A percentile compares a stretch with the other conserved stretches of the same genome.
These are phyloP conservation scores for Euleptes europaea DNA, from an alignment of 2,113 vertebrate species.

Conservation along the genomic window DNA sequence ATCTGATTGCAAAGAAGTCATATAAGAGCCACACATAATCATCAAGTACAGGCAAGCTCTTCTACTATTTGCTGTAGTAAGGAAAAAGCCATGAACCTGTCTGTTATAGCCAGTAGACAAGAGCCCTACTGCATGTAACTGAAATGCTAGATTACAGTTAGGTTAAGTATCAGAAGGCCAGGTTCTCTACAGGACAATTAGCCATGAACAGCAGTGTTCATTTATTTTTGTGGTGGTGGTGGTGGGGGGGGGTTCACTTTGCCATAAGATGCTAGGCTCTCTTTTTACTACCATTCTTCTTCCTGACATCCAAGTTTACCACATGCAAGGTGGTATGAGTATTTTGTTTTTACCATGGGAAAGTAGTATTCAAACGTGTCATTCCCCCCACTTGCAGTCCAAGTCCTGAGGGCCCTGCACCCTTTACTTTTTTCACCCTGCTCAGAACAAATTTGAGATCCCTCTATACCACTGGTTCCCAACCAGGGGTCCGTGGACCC, in stretches of 20 bases:
- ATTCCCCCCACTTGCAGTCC: not conserved
- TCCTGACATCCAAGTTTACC: not conserved
- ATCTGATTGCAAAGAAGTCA: not conserved
- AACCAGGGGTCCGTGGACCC: too few species aligned
- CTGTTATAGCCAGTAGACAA: not conserved
- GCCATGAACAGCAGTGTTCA: not conserved
- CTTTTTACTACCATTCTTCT: not conserved
- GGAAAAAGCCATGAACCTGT: not conserved
- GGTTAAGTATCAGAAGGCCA: not conserved
- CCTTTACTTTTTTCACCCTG: not conserved
- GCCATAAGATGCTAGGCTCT: not conserved
- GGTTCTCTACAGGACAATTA: not conserved
- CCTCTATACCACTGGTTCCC: too few species aligned
- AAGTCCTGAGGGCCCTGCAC: not conserved
- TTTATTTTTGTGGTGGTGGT: not conserved
- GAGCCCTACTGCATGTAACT: not conserved
- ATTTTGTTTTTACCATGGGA: not conserved
- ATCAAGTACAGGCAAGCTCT: not conserved
- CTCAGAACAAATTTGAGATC: not conserved
- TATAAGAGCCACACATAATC: not conserved
- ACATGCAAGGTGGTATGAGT: not conserved
- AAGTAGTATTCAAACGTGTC: not conserved
- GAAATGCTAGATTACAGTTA: not conserved
- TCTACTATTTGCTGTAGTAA: not conserved
- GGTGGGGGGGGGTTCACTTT: not conserved